A percentile compares a stretch with the other conserved stretches of the same genome.
phyloP scores from a whole-genome alignment of 2,797 vertebrate genomes.

The Bovichtus diacanthus region DNA sequence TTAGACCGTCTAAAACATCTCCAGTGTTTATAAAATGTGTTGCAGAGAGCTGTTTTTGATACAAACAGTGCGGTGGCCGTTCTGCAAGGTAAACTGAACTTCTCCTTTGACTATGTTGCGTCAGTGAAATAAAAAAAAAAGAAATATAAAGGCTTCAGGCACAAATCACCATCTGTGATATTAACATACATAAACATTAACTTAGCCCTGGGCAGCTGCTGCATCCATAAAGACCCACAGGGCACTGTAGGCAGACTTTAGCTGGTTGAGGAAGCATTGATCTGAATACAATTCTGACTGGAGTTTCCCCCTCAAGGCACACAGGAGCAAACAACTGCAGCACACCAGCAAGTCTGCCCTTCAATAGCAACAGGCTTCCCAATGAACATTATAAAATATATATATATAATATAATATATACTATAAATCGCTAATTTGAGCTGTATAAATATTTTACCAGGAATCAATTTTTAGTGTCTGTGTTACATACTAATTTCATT shows the following conservation, averaged over 20 bases:
- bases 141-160: conserved; percentile 38
- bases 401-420: too few species aligned
- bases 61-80: neutral
- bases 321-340: conserved; percentile 5
- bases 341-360: conserved; percentile 20
- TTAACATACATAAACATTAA: conserved; percentile 61
- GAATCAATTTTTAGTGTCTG: neutral
- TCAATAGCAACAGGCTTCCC: neutral
- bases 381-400: conserved; percentile 2
- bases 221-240: conserved; percentile 24
- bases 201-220: conserved; percentile 28
- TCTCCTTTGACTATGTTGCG: conserved; percentile 25
- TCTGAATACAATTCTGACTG: conserved; percentile 26
- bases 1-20: neutral
- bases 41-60: neutral
- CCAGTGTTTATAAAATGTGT: neutral
- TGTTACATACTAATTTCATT: neutral
- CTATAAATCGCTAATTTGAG: neutral
- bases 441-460: conserved; percentile 20
- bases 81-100: conserved; percentile 15
- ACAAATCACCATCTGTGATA: conserved; percentile 51
- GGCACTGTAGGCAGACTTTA: conserved; percentile 23
- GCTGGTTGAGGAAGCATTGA: conserved; percentile 27
- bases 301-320: conserved; percentile 9
- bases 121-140: conserved; percentile 27